Evolutionary conservation across 2,888 invertebrate genomes (phyloP), one percentile per base, ranked within the genome.

Genomic region (Villa cingulata): DNA sequence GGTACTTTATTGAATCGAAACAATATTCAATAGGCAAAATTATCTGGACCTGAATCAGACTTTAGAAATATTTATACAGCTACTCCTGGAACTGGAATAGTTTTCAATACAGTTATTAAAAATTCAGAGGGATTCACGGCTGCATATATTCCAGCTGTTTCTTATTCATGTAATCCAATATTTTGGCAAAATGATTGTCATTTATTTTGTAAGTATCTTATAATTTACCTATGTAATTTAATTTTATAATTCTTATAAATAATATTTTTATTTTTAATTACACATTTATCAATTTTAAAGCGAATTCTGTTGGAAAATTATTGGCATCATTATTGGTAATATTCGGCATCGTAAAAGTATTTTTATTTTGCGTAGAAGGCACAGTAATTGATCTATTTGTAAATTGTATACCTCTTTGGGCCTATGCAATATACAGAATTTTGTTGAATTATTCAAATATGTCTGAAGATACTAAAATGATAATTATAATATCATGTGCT

Each of bases 51-150:
- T 14, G 51, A 39, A 23, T 39, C 46, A 20, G 18, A 18, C 10
- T 43, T 48, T 44, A 39, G 51, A 9, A 36, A 39, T 41, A 16
- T 37, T 16, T 51, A 46, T 41, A 19, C 48, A 4, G 15, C 41
- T 17, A 14, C 41, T 9, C 43, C 51, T n/a, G 51, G 48, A 1
- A 45, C 46, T 6, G 51, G 46, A 2, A 43, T 51, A 2, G 17
- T 51, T 16, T 42, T 46, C 18, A 48, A 48, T 41, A 48, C 43
- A 12, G 41, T 51, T 41, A 43, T 51, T 36, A 16, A 17, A 18
- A 27, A 42, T 23, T 14, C 20, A 15, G 10, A 29, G 14, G 48
- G 43, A n/a, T n/a, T n/a, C 18, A n/a, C 4, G 10, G 3, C 42
- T 17, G 38, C 41, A 2, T 50, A 50, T 39, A 29, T 50, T 7